Base-by-base conservation (phyloP, 2,888 invertebrate genomes). In the Pyrrhosoma nymphula region DNA sequence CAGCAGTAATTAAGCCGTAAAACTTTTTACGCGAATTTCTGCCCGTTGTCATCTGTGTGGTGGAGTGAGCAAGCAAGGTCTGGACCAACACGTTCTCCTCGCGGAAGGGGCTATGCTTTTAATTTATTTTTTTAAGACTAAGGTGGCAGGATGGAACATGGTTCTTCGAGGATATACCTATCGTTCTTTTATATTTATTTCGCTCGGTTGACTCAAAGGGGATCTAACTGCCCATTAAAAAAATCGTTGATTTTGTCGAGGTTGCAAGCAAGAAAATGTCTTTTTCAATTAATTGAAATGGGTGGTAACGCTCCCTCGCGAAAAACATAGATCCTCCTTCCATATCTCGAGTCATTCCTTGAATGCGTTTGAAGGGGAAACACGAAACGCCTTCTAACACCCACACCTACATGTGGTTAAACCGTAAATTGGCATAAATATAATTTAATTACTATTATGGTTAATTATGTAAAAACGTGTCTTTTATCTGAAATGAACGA, bases 1-100 rank as follows among this genome's bases (percentile, higher is more conserved):
- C 93, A 93, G 93, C 69, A 47, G 93, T 93, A 69, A 93, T 93
- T 93, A 93, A 93, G 93, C 69, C 93, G 93, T 93, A 93, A 82
- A 93, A 69, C 47, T 93, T 93, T 93, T 93, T 69, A 93, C 93
- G 93, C 47, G 93, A 23, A 93, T 47, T 75, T 91, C 63, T 69
- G 63, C 82, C 35, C 63, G 60, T 69, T 26, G 63, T 47, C 93
- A 18, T 47, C 63, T 69, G 18, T 47, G 63, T 60, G 91, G 91
- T 6, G 91, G 39, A 23, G 6, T 55, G 55, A 30, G 56, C n/a
- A 60, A 35, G 20, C 16, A 30, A 10, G 35, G 63, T 20, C 30
- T 20, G 90, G n/a, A n/a, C n/a, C n/a, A n/a, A n/a, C n/a, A n/a
- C n/a, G n/a, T n/a, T n/a, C n/a, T n/a, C n/a, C n/a, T n/a, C n/a